Evolutionary conservation across 2,888 invertebrate genomes (phyloP).

Genomic region (Morpho helenor): DNA sequence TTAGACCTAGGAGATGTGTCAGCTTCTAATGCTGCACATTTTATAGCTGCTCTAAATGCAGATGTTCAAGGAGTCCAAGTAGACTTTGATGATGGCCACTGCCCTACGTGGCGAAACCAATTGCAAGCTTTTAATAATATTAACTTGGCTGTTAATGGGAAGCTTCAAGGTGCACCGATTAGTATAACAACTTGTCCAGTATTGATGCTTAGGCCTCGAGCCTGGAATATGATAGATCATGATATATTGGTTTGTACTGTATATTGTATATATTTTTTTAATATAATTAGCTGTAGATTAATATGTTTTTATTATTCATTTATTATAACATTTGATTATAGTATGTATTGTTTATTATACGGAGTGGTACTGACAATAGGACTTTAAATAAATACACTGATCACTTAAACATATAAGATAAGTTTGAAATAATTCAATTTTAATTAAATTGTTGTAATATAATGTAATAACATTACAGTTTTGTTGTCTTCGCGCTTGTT

Average conservation of each 20-base stretch:
- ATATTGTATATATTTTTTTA: no score
- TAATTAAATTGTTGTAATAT: no score
- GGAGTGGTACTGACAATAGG: no score
- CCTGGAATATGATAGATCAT: constrained; percentile 87
- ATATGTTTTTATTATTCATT: no score
- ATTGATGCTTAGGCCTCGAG: constrained; percentile 83
- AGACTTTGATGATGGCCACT: constrained; percentile 86
- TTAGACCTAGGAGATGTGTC: constrained; percentile 83
- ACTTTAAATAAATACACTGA: no score
- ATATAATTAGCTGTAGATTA: no score
- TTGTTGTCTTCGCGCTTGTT: no score
- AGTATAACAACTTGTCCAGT: constrained; percentile 77
- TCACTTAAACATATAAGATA: no score
- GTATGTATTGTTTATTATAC: no score
- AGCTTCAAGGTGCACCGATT: constrained; percentile 68
- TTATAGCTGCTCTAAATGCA: constrained; percentile 73
- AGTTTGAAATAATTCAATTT: no score
- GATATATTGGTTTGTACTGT: constrained; percentile 70
- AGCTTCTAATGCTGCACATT: constrained; percentile 79
- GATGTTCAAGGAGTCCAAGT: constrained; percentile 81
- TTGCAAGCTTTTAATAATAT: constrained; percentile 81
- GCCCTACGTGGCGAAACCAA: constrained; percentile 85
- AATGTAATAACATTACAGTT: no score
- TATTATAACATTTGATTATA: no score
- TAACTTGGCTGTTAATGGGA: constrained; percentile 72